Percentiles rank a stretch among this genome's conserved stretches.
These are phyloP conservation scores for Linnaemya vulpina DNA, from an alignment of 2,888 invertebrate genomes.

Conservation along the genomic window DNA sequence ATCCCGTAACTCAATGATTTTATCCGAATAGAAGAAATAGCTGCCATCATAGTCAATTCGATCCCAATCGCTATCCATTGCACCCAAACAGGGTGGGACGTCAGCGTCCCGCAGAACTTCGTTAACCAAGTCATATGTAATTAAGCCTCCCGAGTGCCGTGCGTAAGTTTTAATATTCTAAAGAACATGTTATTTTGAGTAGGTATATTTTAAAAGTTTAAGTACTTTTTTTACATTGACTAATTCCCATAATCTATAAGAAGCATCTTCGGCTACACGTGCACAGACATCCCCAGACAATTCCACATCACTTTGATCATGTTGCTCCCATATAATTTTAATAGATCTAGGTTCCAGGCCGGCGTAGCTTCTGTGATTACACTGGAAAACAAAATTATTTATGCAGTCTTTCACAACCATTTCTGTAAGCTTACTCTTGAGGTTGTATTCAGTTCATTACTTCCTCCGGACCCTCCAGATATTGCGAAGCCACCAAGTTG, in stretches of 20 bases:
- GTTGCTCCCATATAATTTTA: slow-evolving; percentile 83
- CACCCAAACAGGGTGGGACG: slow-evolving; percentile 81
- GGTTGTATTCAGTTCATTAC: slow-evolving; percentile 72
- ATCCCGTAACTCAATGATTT: slow-evolving; percentile 80
- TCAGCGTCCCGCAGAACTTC: slow-evolving; percentile 82
- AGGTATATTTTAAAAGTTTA: too few species aligned
- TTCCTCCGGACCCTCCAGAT: slow-evolving; percentile 51
- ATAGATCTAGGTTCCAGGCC: slow-evolving; percentile 81
- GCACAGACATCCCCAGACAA: slow-evolving; percentile 80
- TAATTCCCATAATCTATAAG: slow-evolving; percentile 82
- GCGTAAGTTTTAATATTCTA: slow-evolving; percentile 82
- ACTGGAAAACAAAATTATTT: slow-evolving; percentile 71
- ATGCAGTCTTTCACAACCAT: background rate
- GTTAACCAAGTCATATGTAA: slow-evolving; percentile 82
- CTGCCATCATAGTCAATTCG: slow-evolving; percentile 82
- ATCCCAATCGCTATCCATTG: slow-evolving; percentile 81
- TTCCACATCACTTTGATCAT: slow-evolving; percentile 81
- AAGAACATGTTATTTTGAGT: background rate
- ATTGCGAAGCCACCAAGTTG: slow-evolving; percentile 59
- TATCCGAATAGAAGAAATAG: slow-evolving; percentile 81
- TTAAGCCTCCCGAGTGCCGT: slow-evolving; percentile 81
- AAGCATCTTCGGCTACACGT: slow-evolving; percentile 81
- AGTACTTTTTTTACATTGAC: slow-evolving; percentile 78
- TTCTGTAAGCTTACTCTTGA: slow-evolving; percentile 58
- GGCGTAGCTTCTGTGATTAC: slow-evolving; percentile 79